Evolutionary conservation across 2,797 vertebrate species (phyloP), one percentile per base, ranked within the genome.

Genomic region (Muscicapa comitata): DNA sequence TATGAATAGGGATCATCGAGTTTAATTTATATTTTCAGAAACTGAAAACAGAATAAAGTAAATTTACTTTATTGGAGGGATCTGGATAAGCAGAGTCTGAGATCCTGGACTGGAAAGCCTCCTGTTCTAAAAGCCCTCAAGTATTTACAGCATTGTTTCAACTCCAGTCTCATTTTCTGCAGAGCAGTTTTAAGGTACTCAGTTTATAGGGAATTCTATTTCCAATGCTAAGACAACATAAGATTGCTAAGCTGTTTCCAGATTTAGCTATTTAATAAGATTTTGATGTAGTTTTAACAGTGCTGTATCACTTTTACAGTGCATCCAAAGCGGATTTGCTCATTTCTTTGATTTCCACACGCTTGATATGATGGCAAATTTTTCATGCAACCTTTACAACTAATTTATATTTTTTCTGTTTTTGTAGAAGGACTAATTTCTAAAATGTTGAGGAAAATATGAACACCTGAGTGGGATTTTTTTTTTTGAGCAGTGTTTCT

Each of bases 281-380:
- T 28, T 65, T 75, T 68, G 38, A 38, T 67, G 14, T 37, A 40
- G 8, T 37, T 86, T 76, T 71, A 59, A 78, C 29, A 50, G 29
- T 43, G 25, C 14, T 87, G 4, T 11, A 51, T 72, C 28, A 40
- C 58, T 94, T 92, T 67, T 73, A 31, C 54, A 10, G 7, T 9
- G 16, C 16, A 48, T 31, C 37, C 47, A 79, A 61, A 86, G 59
- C 55, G 57, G 18, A 50, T 68, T 47, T 57, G 11, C 8, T 45
- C 66, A 47, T 90, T 68, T 42, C 42, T 73, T 83, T 83, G 62
- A 42, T 57, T 86, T 66, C 28, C 28, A 28, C 9, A 2, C 4
- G 0, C 21, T 58, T 7, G 25, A 28, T n/a, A 25, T 0, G 11
- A 37, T 10, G 11, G 16, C 40, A n/a, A 38, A 11, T 35, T 62